Percentiles rank a stretch among this genome's conserved stretches.
Conservation (phyloP, 2,113 vertebrate species). For the Charadrius vociferus region DNA sequence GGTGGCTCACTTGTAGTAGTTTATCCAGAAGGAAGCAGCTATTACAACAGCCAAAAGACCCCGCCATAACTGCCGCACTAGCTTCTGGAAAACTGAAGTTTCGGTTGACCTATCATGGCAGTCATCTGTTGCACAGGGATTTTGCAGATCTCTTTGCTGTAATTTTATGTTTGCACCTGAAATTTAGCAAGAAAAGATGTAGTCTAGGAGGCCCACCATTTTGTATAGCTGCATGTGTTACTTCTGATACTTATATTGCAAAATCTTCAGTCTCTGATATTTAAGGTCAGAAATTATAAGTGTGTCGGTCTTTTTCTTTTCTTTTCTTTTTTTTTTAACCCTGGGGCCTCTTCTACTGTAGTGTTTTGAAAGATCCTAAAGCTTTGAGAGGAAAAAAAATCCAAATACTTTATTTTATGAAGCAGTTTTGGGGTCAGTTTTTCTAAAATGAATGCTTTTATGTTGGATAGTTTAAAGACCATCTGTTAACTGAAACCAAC, state of each 20-base stretch:
- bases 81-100: background rate
- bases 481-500: slow-evolving; percentile 81
- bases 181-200: slow-evolving; percentile 36
- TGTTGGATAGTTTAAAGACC: slow-evolving; percentile 81
- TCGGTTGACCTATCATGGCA: background rate
- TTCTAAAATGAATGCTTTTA: slow-evolving; percentile 78
- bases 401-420: slow-evolving; percentile 78
- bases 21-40: background rate
- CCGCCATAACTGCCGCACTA: background rate
- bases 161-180: slow-evolving; percentile 34
- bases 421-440: slow-evolving; percentile 77
- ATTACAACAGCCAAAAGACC: background rate
- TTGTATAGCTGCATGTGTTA: slow-evolving; percentile 30
- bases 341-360: slow-evolving; percentile 54
- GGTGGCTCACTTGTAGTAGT: rapidly evolving
- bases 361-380: slow-evolving; percentile 70
- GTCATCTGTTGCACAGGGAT: background rate
- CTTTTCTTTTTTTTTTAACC: background rate
- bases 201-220: slow-evolving; percentile 5
- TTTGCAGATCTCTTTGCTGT: background rate
- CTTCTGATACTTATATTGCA: slow-evolving; percentile 66
- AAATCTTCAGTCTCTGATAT: slow-evolving; percentile 69
- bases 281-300: slow-evolving; percentile 69
- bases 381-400: slow-evolving; percentile 58
- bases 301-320: background rate